phyloP scores from a whole-genome alignment of 2,888 invertebrate genomes.

The Sinentomon sp. region DNA sequence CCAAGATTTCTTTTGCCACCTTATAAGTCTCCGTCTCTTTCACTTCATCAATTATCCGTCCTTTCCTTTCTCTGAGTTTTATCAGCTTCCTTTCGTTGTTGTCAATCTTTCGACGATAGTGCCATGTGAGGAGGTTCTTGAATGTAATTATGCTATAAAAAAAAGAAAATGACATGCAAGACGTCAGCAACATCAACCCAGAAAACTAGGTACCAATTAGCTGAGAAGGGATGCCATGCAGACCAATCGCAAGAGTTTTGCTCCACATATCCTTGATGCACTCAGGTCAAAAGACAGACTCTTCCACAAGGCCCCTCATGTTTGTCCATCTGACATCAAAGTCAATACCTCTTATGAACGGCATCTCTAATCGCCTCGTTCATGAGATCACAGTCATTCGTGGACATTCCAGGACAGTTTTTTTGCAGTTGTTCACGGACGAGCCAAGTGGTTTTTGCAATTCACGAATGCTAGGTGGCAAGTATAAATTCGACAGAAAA shows the following conservation, averaged over 20 bases:
- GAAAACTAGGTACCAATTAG: constrained; percentile 1
- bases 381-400: too few relatives aligned
- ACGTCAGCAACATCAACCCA: constrained; percentile 12
- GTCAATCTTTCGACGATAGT: constrained; percentile 52
- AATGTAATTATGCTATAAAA: constrained; percentile 39
- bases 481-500: too few relatives aligned
- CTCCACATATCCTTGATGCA: constrained; percentile 1
- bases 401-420: too few relatives aligned
- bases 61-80: constrained; percentile 48
- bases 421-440: too few relatives aligned
- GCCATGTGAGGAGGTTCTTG: constrained; percentile 57
- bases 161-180: constrained; percentile 19
- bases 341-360: too few relatives aligned
- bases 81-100: constrained; percentile 43
- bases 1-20: constrained; percentile 61
- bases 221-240: background rate
- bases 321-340: too few relatives aligned
- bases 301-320: too few relatives aligned
- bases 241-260: too few relatives aligned
- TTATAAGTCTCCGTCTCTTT: constrained; percentile 96
- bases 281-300: too few relatives aligned
- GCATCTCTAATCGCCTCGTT: too few relatives aligned
- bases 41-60: constrained; percentile 70
- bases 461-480: too few relatives aligned
- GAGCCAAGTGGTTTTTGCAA: too few relatives aligned